Evolutionary conservation across 2,888 invertebrate species (phyloP).

Genomic region (Aquatica leii): DNA sequence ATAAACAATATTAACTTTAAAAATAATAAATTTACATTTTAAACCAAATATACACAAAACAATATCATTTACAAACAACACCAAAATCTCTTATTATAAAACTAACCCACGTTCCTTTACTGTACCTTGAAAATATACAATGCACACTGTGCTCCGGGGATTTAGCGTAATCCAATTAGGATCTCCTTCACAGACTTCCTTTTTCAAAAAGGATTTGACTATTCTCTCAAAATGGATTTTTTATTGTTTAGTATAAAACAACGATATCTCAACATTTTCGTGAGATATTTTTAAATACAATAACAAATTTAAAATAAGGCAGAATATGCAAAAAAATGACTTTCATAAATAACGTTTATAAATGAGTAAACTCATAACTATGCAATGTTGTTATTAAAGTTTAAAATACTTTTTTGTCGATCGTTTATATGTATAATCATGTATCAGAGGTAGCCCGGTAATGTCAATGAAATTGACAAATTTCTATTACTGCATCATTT

Average conservation of each 20-base stretch:
- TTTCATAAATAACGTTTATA: no score
- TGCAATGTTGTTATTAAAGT: no score
- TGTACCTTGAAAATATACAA: constrained; percentile 30
- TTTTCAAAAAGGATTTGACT: constrained; percentile 35
- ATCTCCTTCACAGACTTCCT: constrained; percentile 31
- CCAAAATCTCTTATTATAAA: constrained; percentile 32
- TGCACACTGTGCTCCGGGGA: constrained; percentile 32
- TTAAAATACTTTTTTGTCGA: no score
- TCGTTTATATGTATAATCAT: no score
- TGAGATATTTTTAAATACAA: no score
- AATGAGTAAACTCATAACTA: no score
- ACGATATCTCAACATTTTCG: constrained; percentile 25
- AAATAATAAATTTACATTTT: constrained; percentile 5
- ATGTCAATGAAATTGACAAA: no score
- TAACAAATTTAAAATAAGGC: no score
- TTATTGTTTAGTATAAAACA: constrained; percentile 31
- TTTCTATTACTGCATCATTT: no score
- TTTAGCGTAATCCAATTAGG: constrained; percentile 36
- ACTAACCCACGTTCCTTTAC: constrained; percentile 33
- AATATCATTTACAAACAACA: constrained; percentile 30
- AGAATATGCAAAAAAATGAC: no score
- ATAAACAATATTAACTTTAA: no score
- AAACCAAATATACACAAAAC: constrained; percentile 17
- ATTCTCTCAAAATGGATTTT: constrained; percentile 30
- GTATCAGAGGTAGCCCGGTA: no score